Percentiles rank a stretch among this genome's conserved stretches.
These are phyloP conservation scores for Turritopsis rubra DNA, from an alignment of 30 jellyfish, hydroid and myxozoan genomes.

Conservation along the genomic window DNA sequence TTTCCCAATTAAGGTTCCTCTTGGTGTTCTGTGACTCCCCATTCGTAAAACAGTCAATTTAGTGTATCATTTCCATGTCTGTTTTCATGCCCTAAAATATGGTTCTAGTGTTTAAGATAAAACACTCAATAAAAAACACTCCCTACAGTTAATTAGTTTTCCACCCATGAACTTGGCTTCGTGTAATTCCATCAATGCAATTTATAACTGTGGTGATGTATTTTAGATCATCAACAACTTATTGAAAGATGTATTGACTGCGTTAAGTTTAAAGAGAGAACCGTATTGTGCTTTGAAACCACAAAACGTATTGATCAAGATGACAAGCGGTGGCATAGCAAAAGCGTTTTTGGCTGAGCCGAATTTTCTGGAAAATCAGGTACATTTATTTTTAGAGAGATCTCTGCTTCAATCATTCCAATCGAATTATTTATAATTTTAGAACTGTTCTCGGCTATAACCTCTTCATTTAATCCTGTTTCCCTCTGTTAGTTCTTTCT, in stretches of 20 bases:
- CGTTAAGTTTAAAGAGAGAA: not conserved
- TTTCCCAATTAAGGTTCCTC: too few species aligned
- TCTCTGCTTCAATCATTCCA: not conserved
- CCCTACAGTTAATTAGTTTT: too few species aligned
- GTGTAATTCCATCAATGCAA: too few species aligned
- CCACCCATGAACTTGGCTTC: not conserved
- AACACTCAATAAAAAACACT: too few species aligned
- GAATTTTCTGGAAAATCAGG: not conserved
- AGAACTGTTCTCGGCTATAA: not conserved
- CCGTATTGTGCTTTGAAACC: conserved; percentile 7
- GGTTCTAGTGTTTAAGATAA: too few species aligned
- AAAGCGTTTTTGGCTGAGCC: not conserved
- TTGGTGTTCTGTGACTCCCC: too few species aligned
- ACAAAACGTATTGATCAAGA: not conserved
- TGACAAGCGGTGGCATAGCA: not conserved
- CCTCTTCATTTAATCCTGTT: not conserved
- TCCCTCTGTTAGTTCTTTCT: not conserved
- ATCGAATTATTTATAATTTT: too few species aligned
- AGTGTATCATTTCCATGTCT: too few species aligned
- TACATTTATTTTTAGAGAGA: not conserved
- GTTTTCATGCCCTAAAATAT: too few species aligned
- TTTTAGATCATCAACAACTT: not conserved
- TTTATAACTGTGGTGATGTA: not conserved
- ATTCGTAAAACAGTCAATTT: too few species aligned
- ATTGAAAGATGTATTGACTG: not conserved